Conservation (phyloP, 2,113 vertebrate genomes). For the Poecilia latipinna region DNA sequence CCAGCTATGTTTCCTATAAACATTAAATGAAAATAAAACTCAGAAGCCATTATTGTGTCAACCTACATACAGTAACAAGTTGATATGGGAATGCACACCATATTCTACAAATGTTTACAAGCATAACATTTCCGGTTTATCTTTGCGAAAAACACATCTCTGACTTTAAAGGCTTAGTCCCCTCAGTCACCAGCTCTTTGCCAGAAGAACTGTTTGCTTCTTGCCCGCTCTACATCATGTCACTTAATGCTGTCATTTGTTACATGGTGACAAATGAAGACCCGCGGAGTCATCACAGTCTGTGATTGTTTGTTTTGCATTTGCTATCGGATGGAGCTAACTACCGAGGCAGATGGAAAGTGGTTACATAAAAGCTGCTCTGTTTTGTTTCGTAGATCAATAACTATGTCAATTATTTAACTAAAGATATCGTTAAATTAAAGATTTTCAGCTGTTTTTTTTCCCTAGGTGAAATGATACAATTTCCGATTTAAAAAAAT, state of each 20-base stretch:
- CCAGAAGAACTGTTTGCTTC: not conserved
- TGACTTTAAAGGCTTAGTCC: not conserved
- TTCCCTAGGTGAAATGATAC: not conserved
- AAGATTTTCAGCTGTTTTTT: not conserved
- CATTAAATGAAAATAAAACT: not conserved
- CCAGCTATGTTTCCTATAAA: not conserved
- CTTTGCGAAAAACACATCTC: not conserved
- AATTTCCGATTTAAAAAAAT: not conserved
- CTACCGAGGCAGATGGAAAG: constrained; percentile 73
- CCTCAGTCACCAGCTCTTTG: not conserved
- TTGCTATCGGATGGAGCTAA: constrained; percentile 56
- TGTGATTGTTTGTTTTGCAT: constrained; percentile 66
- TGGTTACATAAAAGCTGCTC: constrained; percentile 77
- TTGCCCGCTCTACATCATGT: constrained; percentile 11
- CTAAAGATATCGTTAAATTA: constrained; percentile 15
- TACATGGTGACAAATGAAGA: constrained; percentile 37
- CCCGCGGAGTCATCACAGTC: constrained; percentile 30
- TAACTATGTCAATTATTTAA: constrained; percentile 44
- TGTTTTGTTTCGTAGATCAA: constrained; percentile 68
- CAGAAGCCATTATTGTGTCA: not conserved
- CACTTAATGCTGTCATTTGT: constrained; percentile 31
- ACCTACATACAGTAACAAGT: not conserved
- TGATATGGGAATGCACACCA: not conserved
- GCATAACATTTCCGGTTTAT: not conserved
- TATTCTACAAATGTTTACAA: not conserved